phyloP scores from a whole-genome alignment of 2,113 vertebrate species.

The Hassar affinis region DNA sequence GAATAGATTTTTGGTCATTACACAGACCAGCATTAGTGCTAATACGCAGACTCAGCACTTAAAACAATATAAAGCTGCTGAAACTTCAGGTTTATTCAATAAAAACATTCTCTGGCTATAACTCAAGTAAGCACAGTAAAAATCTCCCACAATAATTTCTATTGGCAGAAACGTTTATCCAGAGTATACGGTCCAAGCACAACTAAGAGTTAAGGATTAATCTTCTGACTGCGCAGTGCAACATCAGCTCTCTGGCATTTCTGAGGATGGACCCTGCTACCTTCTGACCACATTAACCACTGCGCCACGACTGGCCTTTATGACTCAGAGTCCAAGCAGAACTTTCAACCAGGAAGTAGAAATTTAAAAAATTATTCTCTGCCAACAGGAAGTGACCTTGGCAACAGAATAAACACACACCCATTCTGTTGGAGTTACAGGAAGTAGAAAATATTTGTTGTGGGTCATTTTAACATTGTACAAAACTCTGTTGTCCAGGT shows the following conservation, averaged over 20 bases:
- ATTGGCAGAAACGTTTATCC: not conserved
- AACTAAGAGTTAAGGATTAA: not conserved
- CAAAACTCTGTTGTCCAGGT: not conserved
- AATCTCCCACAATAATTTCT: not conserved
- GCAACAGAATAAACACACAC: not conserved
- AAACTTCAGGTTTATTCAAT: not conserved
- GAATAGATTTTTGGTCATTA: not conserved
- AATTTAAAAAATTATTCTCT: not conserved
- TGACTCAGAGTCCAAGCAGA: not conserved
- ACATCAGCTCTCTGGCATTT: not conserved
- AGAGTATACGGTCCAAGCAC: not conserved
- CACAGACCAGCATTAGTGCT: not conserved
- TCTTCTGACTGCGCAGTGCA: not conserved
- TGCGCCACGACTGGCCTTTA: not conserved
- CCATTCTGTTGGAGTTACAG: not conserved
- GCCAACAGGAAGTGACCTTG: slow-evolving; percentile 5
- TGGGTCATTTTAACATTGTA: not conserved
- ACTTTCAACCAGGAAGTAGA: not conserved
- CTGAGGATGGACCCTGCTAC: not conserved
- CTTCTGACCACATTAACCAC: not conserved
- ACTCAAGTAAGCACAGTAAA: not conserved
- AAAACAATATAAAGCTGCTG: not conserved
- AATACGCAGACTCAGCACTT: slow-evolving; percentile 2
- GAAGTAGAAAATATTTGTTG: too few species aligned
- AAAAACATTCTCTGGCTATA: not conserved